Percentiles rank a stretch among this genome's conserved stretches.
These are phyloP conservation scores for Pimephales promelas DNA, from an alignment of 2,113 vertebrate species.

Conservation along the genomic window DNA sequence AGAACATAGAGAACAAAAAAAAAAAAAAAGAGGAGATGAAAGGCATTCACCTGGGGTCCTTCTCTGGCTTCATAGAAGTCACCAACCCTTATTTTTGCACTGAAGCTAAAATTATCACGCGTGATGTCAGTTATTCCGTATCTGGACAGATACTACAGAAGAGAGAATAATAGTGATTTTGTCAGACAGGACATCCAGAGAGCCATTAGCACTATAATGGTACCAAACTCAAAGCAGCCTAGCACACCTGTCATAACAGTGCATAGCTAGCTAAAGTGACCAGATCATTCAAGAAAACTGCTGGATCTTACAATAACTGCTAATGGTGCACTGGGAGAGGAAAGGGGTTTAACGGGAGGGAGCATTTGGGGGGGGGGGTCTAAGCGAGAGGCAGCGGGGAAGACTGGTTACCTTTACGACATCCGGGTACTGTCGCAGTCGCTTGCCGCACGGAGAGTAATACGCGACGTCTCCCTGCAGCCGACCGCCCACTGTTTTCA, in stretches of 20 bases:
- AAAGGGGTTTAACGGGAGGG: slow-evolving; percentile 15
- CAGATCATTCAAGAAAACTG: slow-evolving; percentile 29
- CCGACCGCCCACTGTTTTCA: slow-evolving; percentile 87
- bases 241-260: slow-evolving; percentile 35
- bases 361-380: slow-evolving; percentile 28
- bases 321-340: slow-evolving; percentile 15
- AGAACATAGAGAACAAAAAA: slow-evolving; percentile 71
- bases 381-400: slow-evolving; percentile 4
- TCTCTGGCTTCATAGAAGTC: slow-evolving; percentile 99
- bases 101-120: slow-evolving; percentile 99
- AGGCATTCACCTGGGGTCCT: slow-evolving; percentile 95
- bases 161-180: slow-evolving; percentile 82
- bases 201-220: slow-evolving; percentile 55
- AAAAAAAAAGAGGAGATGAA: slow-evolving; percentile 72
- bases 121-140: slow-evolving; percentile 99
- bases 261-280: slow-evolving; percentile 55
- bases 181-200: slow-evolving; percentile 70
- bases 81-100: slow-evolving; percentile 99
- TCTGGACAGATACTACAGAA: slow-evolving; percentile 99
- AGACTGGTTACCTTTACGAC: slow-evolving; percentile 89
- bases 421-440: slow-evolving; percentile 95
- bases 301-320: slow-evolving; percentile 13
- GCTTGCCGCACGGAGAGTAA: slow-evolving; percentile 96
- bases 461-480: slow-evolving; percentile 94
- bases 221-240: slow-evolving; percentile 54